Evolutionary conservation across 2,888 invertebrate genomes (phyloP).

Genomic region (Macropis europaea): DNA sequence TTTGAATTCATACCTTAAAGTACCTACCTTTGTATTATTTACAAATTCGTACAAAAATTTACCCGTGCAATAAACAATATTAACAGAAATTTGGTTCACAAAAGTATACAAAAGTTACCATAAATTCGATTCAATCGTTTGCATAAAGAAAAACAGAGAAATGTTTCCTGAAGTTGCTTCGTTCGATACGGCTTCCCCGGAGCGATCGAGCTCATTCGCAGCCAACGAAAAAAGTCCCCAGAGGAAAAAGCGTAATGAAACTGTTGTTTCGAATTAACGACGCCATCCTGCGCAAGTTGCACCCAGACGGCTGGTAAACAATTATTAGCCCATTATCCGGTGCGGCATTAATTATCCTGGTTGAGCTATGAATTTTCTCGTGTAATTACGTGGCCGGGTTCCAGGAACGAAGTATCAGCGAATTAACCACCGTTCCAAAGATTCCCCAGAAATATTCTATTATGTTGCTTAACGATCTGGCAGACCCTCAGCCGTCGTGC

Average conservation of each 20-base stretch:
- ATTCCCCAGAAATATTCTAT: no score
- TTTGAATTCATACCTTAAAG: no score
- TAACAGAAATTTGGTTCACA: no score
- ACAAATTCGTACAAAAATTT: no score
- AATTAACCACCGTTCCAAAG: background rate
- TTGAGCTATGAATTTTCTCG: slow-evolving; percentile 25
- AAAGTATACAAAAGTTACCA: no score
- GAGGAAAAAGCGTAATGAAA: slow-evolving; percentile 25
- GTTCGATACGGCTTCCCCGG: slow-evolving; percentile 8
- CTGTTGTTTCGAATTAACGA: slow-evolving; percentile 34
- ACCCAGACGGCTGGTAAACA: slow-evolving; percentile 32
- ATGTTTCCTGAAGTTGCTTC: background rate
- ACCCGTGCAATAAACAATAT: no score
- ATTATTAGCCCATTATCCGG: slow-evolving; percentile 42
- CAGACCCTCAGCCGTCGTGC: no score
- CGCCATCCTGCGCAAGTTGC: background rate
- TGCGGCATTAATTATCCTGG: slow-evolving; percentile 29
- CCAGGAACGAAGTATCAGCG: background rate
- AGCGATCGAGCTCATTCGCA: background rate
- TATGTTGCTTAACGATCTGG: no score
- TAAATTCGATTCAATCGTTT: slow-evolving; percentile 4
- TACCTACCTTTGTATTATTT: no score
- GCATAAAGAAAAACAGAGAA: background rate
- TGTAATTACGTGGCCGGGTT: slow-evolving; percentile 19
- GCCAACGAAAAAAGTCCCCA: slow-evolving; percentile 1